Evolutionary conservation across 2,113 vertebrate species (phyloP).

Genomic region (Scalopus aquaticus): DNA sequence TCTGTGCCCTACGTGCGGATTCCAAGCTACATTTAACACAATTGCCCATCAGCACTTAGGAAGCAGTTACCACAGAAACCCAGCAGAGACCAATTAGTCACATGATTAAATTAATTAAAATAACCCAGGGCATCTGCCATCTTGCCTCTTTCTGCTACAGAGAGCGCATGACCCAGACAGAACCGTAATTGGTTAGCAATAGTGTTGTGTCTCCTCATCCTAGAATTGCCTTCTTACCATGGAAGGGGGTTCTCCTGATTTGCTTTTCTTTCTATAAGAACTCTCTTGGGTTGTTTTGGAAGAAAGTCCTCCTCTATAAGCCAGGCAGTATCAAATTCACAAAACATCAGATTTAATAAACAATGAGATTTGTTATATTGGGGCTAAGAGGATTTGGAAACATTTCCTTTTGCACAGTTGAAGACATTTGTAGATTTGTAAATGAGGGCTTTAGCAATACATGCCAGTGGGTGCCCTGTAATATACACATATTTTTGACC

Average conservation of each 20-base stretch:
- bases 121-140: conserved; percentile 89
- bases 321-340: conserved; percentile 80
- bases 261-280: conserved; percentile 70
- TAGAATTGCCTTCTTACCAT: conserved; percentile 73
- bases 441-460: conserved; percentile 81
- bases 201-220: conserved; percentile 76
- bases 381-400: conserved; percentile 83
- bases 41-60: conserved; percentile 89
- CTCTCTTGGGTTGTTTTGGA: conserved; percentile 61
- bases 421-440: conserved; percentile 81
- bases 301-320: conserved; percentile 62
- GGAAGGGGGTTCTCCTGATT: conserved; percentile 73
- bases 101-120: conserved; percentile 93
- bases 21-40: conserved; percentile 92
- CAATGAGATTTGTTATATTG: conserved; percentile 82
- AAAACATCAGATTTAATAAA: conserved; percentile 84
- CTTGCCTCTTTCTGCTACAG: conserved; percentile 83
- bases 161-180: conserved; percentile 82
- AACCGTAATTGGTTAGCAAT: conserved; percentile 79
- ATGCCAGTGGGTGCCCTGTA: conserved; percentile 78
- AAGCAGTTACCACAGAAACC: conserved; percentile 92
- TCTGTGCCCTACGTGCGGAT: conserved; percentile 84
- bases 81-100: conserved; percentile 92
- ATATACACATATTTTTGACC: conserved; percentile 82
- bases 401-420: conserved; percentile 78